Evolutionary conservation across 2,113 vertebrate species (phyloP), one percentile per base, ranked within the genome.

Genomic region (Brachyistius frenatus): DNA sequence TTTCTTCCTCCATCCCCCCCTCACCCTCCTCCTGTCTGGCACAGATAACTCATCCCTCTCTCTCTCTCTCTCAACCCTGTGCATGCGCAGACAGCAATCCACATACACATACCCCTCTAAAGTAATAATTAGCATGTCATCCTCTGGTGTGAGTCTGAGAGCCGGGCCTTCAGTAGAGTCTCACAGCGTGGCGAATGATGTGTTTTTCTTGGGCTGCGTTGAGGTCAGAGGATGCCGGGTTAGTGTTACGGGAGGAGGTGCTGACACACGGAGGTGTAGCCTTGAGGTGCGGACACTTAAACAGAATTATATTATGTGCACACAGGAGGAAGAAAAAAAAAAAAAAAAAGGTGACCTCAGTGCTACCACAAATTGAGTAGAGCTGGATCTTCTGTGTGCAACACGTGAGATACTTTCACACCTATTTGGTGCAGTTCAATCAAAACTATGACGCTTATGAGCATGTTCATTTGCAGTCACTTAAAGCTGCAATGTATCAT

Each of bases 1-100:
- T 89, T 79, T 72, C 73, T 73, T 78, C 47, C 55, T 3, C 8
- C 6, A 57, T 67, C 39, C n/a, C 52, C 75, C 9, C 41, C 47
- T 61, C 33, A 31, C 81, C 85, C 86, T 88, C 87, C 88, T 92
- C 80, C 89, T 92, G 93, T 93, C 91, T 93, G 89, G 86, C 86
- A 89, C 83, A 92, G 93, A 93, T 93, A 93, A 91, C 81, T 92
- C 89, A 90, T 82, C 87, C 89, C 58, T 81, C 75, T 65, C 73
- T 54, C 54, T 54, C 54, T 23, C 23, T 23, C 23, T 23, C 23
- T 23, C 23, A 6, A 56, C 66, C 53, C 53, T 1, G 75, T 73
- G 67, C 76, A 70, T 74, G 81, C 71, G 67, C 85, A 76, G 53
- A 73, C 78, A 56, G 50, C 54, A 23, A 57, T 39, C 35, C 67